These are phyloP conservation scores for Watsonalla cultraria DNA, from an alignment of 2,888 invertebrate genomes.

Conservation along the genomic window DNA sequence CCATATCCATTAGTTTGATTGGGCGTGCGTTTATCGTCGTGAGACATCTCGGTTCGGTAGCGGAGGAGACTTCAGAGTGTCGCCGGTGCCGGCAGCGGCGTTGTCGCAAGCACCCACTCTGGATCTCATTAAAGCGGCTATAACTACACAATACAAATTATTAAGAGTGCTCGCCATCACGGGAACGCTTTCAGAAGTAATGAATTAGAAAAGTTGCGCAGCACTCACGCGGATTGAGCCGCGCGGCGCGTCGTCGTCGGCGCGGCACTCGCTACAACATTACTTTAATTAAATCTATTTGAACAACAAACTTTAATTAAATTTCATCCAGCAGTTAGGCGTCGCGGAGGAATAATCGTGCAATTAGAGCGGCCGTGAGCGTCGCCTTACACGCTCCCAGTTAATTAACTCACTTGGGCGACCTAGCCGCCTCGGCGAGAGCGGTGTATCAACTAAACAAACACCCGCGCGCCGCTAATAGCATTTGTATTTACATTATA, in stretches of 20 bases:
- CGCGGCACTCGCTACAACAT: slow-evolving; percentile 73
- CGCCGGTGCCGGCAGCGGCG: slow-evolving; percentile 13
- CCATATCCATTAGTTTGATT: slow-evolving; percentile 47
- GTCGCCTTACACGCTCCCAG: slow-evolving; percentile 77
- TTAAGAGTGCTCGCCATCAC: slow-evolving; percentile 77
- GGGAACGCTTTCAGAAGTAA: slow-evolving; percentile 79
- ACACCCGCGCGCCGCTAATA: slow-evolving; percentile 16
- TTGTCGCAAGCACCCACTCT: slow-evolving; percentile 7
- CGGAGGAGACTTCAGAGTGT: slow-evolving; percentile 33
- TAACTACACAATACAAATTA: slow-evolving; percentile 77
- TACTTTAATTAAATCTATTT: slow-evolving; percentile 81
- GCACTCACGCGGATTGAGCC: slow-evolving; percentile 77
- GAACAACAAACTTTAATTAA: slow-evolving; percentile 81
- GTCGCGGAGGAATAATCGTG: slow-evolving; percentile 78
- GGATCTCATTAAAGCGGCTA: slow-evolving; percentile 51
- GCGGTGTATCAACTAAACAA: slow-evolving; percentile 36
- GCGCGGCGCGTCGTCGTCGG: slow-evolving; percentile 51
- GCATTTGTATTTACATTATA: slow-evolving; percentile 8
- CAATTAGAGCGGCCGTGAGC: slow-evolving; percentile 78
- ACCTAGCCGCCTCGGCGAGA: slow-evolving; percentile 47
- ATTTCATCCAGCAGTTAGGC: slow-evolving; percentile 79
- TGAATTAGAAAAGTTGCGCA: slow-evolving; percentile 79
- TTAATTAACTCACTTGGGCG: slow-evolving; percentile 77
- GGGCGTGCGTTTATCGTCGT: slow-evolving; percentile 16
- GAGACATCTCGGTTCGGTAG: slow-evolving; percentile 7